Evolutionary conservation across 2,797 vertebrate species (phyloP), one percentile per base, ranked within the genome.

Genomic region (Myotis vivesi): DNA sequence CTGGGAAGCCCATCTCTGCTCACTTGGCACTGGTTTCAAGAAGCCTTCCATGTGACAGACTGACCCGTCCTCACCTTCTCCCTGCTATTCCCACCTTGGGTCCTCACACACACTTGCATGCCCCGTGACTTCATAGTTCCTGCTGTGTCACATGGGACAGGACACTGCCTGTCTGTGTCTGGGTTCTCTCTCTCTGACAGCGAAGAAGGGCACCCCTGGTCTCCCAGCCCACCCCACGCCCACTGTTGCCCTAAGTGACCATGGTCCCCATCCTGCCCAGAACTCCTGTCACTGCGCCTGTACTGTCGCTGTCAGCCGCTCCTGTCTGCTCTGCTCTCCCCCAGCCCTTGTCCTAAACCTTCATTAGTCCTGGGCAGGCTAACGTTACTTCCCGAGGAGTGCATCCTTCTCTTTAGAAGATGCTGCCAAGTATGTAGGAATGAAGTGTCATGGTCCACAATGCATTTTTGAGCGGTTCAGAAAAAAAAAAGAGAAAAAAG

Each of bases 301-400:
- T 2, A 30, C 6, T 79, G 22, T 41, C 17, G 41, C 41, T 16
- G 41, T 33, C 73, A 49, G 55, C 49, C 5, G 30, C 53, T 46
- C 49, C 5, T 1, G 12, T 23, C 59, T 66, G 28, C 57, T 25
- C 82, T 5, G 30, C 19, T 46, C 10, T 33, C 79, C 73, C 68
- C 22, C 15, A 30, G 1, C 33, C 41, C n/a, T 64, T 5, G 6
- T 89, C 49, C 44, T 55, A 4, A n/a, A 38, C 44, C 77, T 73
- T 36, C 23, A 44, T 44, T 25, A 81, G 51, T 64, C 41, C 59
- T 7, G 23, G 94, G 69, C 5, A 4, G 0, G n/a, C 80, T 69
- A 3, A 44, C 1, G 16, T 28, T 46, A 9, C n/a, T 12, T 0
- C 0, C 10, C 3, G 44, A 28, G 28, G 30, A 8, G 33, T 0